Evolutionary conservation across 2,888 invertebrate genomes (phyloP).

Genomic region (Stenoptilia bipunctidactyla): DNA sequence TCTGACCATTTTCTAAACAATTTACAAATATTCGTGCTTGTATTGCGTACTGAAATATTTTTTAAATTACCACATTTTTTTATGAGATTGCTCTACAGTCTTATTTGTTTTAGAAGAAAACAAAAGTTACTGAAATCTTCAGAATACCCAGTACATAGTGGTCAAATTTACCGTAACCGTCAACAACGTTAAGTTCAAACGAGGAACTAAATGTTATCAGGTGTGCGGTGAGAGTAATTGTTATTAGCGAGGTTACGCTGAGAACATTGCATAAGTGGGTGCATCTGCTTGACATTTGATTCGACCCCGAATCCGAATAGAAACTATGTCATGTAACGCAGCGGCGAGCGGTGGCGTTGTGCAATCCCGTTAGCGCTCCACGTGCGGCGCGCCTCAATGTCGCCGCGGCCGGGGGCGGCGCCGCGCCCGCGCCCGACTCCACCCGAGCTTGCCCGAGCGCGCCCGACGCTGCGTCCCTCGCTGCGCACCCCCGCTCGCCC

Average conservation of each 20-base stretch:
- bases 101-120: too few relatives aligned
- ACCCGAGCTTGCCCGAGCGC: slow-evolving; percentile 19
- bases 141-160: too few relatives aligned
- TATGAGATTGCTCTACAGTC: too few relatives aligned
- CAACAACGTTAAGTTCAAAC: too few relatives aligned
- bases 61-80: too few relatives aligned
- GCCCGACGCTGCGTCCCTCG: slow-evolving; percentile 19
- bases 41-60: too few relatives aligned
- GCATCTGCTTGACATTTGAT: slow-evolving; percentile 71
- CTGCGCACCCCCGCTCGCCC: slow-evolving; percentile 35
- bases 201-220: too few relatives aligned
- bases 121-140: too few relatives aligned
- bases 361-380: slow-evolving; percentile 66
- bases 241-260: background rate
- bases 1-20: too few relatives aligned
- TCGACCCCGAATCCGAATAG: slow-evolving; percentile 71
- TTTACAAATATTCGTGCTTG: too few relatives aligned
- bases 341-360: slow-evolving; percentile 46
- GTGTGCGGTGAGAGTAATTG: too few relatives aligned
- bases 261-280: slow-evolving; percentile 58
- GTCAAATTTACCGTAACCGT: too few relatives aligned
- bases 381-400: slow-evolving; percentile 68
- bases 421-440: slow-evolving; percentile 33
- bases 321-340: slow-evolving; percentile 65
- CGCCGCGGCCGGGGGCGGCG: slow-evolving; percentile 53